A percentile compares a stretch with the other conserved stretches of the same genome.
Evolutionary conservation across 2,888 invertebrate genomes (phyloP).

Genomic region (Helobdella robusta): DNA sequence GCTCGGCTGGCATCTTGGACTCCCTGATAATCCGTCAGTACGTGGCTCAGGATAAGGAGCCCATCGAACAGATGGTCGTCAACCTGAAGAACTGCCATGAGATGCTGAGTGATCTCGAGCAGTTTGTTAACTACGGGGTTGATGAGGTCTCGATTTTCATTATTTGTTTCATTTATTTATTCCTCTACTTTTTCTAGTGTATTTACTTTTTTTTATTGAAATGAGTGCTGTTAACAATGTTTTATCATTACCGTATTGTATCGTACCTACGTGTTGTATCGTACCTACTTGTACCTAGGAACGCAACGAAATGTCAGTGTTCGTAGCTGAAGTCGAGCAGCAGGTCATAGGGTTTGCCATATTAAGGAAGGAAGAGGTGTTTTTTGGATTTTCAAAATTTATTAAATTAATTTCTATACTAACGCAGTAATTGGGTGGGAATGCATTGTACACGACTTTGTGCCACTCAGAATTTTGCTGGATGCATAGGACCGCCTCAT

Average conservation of each 20-base stretch:
- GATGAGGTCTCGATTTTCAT: slow-evolving; percentile 10
- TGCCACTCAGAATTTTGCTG: too few relatives aligned
- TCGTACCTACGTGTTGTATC: not conserved
- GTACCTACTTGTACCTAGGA: slow-evolving; percentile 37
- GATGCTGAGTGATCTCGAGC: slow-evolving; percentile 42
- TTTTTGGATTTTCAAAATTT: not conserved
- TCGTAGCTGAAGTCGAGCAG: slow-evolving; percentile 44
- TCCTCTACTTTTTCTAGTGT: not conserved
- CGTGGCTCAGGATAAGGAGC: slow-evolving; percentile 37
- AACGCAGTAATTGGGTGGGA: too few relatives aligned
- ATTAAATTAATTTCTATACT: too few relatives aligned
- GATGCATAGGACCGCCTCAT: too few relatives aligned
- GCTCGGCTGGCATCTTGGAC: slow-evolving; percentile 45
- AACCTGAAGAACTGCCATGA: slow-evolving; percentile 41
- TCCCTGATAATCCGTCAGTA: slow-evolving; percentile 43
- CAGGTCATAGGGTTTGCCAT: slow-evolving; percentile 47
- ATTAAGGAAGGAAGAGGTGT: slow-evolving; percentile 46
- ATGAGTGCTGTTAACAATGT: not conserved
- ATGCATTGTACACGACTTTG: too few relatives aligned
- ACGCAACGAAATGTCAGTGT: slow-evolving; percentile 47
- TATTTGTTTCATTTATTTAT: not conserved
- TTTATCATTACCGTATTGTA: too few relatives aligned
- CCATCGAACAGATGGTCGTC: slow-evolving; percentile 41
- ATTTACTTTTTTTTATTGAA: not conserved
- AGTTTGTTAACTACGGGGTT: slow-evolving; percentile 34